A percentile compares a stretch with the other conserved stretches of the same genome.
phyloP scores from a whole-genome alignment of 2,113 vertebrate genomes.

The Shinisaurus crocodilurus region DNA sequence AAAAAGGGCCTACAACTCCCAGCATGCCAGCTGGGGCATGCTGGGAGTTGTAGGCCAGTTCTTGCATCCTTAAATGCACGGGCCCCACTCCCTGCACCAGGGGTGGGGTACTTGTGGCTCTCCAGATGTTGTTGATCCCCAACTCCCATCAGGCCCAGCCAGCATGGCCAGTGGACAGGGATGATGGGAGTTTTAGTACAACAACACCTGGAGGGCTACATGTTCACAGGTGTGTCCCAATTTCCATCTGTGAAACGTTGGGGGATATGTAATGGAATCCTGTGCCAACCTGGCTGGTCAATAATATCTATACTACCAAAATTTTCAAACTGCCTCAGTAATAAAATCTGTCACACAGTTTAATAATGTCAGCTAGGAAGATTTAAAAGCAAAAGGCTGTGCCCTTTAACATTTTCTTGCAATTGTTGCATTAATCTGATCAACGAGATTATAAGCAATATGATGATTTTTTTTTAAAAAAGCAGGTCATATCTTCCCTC shows the following conservation, averaged over 20 bases:
- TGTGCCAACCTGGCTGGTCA: rapidly evolving
- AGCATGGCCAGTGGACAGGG: too few species aligned
- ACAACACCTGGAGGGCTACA: background rate
- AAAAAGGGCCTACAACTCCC: background rate
- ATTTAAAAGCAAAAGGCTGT: background rate
- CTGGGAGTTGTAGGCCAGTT: too few species aligned
- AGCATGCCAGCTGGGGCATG: too few species aligned
- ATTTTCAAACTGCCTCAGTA: background rate
- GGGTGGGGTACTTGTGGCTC: background rate
- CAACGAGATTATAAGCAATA: background rate
- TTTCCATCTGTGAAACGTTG: background rate
- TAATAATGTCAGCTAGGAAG: background rate
- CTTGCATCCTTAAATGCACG: too few species aligned
- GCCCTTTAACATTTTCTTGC: background rate
- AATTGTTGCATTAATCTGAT: slow-evolving; percentile 2
- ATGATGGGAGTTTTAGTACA: background rate
- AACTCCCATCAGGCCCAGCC: background rate
- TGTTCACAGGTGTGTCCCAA: background rate
- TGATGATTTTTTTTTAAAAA: background rate
- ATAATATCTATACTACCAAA: background rate
- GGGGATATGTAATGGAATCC: background rate
- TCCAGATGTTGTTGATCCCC: background rate
- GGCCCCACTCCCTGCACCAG: too few species aligned
- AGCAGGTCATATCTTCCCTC: background rate
- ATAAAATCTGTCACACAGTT: background rate